These are phyloP conservation scores for Stegastes partitus DNA, from an alignment of 2,113 vertebrate species.

Conservation along the genomic window DNA sequence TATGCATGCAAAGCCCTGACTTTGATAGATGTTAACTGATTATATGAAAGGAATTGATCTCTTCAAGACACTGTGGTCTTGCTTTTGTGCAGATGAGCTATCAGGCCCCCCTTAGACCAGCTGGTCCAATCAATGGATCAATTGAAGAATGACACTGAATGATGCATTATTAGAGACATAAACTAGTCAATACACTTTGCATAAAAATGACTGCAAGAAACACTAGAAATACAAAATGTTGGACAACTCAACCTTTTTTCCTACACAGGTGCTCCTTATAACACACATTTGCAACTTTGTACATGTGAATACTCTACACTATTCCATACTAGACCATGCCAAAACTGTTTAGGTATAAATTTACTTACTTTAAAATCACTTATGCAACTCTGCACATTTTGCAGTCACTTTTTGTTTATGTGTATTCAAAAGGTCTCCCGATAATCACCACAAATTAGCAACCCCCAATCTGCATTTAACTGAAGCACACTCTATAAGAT, in stretches of 20 bases:
- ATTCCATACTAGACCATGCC: background rate
- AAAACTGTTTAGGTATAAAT: background rate
- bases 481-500: constrained; percentile 41
- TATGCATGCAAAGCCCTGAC: constrained; percentile 47
- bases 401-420: constrained; percentile 17
- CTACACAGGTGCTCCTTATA: background rate
- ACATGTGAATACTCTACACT: background rate
- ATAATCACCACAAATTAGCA: constrained; percentile 40
- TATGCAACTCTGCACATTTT: constrained; percentile 2
- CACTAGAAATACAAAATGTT: background rate
- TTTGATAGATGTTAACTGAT: constrained; percentile 67
- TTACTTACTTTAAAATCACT: background rate
- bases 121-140: constrained; percentile 82
- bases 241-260: background rate
- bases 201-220: constrained; percentile 28
- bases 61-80: constrained; percentile 44
- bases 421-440: constrained; percentile 20
- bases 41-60: constrained; percentile 66
- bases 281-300: background rate
- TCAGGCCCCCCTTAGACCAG: constrained; percentile 60
- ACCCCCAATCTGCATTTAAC: constrained; percentile 51
- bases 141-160: constrained; percentile 78
- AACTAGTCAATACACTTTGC: constrained; percentile 71
- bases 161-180: constrained; percentile 71
- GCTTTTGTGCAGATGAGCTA: constrained; percentile 70